Percentiles rank a stretch among this genome's conserved stretches.
Evolutionary conservation across 2,797 vertebrate genomes (phyloP).

Genomic region (Streptopelia turtur): DNA sequence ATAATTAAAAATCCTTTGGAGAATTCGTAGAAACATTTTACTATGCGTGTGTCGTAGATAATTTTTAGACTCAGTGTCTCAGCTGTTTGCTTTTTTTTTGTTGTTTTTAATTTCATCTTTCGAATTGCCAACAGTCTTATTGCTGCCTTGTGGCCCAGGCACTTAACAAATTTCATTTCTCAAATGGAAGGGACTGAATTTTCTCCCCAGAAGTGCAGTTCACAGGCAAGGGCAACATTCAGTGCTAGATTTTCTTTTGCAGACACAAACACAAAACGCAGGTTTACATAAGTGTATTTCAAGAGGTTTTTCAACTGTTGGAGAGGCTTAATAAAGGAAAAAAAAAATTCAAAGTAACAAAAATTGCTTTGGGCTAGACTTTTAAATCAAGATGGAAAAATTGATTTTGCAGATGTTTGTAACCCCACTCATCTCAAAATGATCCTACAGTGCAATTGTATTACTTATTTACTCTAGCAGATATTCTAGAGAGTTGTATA

Average conservation of each 20-base stretch:
- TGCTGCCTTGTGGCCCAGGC: constrained; percentile 63
- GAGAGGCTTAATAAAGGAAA: neutral
- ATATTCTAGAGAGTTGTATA: neutral
- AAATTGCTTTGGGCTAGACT: constrained; percentile 10
- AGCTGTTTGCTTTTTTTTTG: constrained; percentile 61
- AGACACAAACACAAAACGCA: neutral
- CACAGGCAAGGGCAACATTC: neutral
- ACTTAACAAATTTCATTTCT: constrained; percentile 70
- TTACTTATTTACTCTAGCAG: neutral
- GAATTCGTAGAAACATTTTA: constrained; percentile 57
- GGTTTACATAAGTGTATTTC: neutral
- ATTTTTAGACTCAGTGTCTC: constrained; percentile 62
- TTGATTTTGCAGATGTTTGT: constrained; percentile 8
- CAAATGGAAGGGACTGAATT: constrained; percentile 38
- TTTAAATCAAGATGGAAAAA: constrained; percentile 7
- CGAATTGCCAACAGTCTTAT: constrained; percentile 66
- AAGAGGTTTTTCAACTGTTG: neutral
- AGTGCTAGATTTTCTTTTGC: neutral
- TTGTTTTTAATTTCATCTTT: constrained; percentile 70
- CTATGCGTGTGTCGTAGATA: constrained; percentile 29
- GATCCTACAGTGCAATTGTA: neutral
- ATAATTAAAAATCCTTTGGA: constrained; percentile 77
- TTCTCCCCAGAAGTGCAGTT: constrained; percentile 36
- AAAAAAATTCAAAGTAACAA: neutral
- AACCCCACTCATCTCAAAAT: neutral